Evolutionary conservation across 2,888 invertebrate species (phyloP).

Genomic region (Liopterus haemorrhoidalis): DNA sequence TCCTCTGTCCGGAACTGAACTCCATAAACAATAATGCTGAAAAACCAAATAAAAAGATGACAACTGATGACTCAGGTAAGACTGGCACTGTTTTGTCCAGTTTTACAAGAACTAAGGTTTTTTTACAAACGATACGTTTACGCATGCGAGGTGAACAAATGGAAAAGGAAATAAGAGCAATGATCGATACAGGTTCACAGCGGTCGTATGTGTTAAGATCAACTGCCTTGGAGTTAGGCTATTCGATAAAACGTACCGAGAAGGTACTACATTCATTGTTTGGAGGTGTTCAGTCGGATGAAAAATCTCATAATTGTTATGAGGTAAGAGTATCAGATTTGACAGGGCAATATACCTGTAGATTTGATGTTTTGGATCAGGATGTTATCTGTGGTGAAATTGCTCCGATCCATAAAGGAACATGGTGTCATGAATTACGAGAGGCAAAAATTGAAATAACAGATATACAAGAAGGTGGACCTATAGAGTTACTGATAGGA

Average conservation of each 20-base stretch:
- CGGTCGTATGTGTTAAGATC: constrained; percentile 3
- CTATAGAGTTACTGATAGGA: constrained; percentile 23
- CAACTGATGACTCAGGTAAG: no score
- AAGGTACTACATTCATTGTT: constrained; percentile 4
- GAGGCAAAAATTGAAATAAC: background rate
- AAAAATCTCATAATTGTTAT: constrained; percentile 14
- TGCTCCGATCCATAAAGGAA: background rate
- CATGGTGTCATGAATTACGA: constrained; percentile 8
- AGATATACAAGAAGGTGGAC: constrained; percentile 7
- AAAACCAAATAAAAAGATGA: no score
- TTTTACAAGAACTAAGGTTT: constrained; percentile 17
- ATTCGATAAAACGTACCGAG: background rate
- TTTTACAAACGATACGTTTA: constrained; percentile 13
- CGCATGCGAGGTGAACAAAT: background rate
- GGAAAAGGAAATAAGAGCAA: constrained; percentile 1
- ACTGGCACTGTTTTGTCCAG: no score
- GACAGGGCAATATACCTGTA: background rate
- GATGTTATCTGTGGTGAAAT: constrained; percentile 3
- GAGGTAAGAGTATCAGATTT: background rate
- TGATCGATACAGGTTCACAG: constrained; percentile 8
- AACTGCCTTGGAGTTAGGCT: background rate
- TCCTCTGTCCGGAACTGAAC: constrained; percentile 31
- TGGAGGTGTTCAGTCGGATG: constrained; percentile 17
- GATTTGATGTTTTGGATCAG: constrained; percentile 14
- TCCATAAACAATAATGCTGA: constrained; percentile 5